Conservation (phyloP, 1,140 invertebrate genomes). For the Drosophila simulans region DNA sequence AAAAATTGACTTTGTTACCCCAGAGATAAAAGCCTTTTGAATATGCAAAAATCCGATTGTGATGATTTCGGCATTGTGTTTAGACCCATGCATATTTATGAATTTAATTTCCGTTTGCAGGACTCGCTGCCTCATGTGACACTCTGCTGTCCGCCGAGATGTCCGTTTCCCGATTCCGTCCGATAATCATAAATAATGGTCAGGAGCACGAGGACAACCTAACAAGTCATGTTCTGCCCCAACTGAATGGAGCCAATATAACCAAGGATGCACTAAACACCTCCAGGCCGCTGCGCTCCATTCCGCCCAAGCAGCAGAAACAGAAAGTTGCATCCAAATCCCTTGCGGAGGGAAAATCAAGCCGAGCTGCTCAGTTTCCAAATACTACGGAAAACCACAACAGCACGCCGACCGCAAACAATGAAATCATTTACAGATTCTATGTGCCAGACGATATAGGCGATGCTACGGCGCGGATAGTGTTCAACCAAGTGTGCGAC, state of each 20-base stretch:
- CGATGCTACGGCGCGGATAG: constrained; percentile 64
- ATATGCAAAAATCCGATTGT: constrained; percentile 10
- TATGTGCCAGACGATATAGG: constrained; percentile 80
- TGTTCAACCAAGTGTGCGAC: constrained; percentile 60
- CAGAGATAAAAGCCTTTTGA: constrained; percentile 5
- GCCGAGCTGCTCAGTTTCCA: constrained; percentile 15
- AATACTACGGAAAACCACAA: constrained; percentile 28
- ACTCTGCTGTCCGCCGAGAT: constrained; percentile 77
- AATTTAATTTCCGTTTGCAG: constrained; percentile 60
- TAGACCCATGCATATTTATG: neutral
- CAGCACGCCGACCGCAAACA: constrained; percentile 50
- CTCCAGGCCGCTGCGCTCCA: constrained; percentile 28
- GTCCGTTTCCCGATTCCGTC: constrained; percentile 68
- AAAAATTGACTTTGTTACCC: neutral
- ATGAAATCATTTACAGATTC: constrained; percentile 84
- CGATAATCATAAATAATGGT: constrained; percentile 71
- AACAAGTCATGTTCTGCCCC: constrained; percentile 34
- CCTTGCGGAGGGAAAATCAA: constrained; percentile 5
- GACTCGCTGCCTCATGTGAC: constrained; percentile 85
- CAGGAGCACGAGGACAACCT: constrained; percentile 66
- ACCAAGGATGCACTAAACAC: constrained; percentile 1
- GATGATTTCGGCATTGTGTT: constrained; percentile 3
- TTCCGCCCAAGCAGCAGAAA: constrained; percentile 33
- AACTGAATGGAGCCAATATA: constrained; percentile 8
- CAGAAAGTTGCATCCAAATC: constrained; percentile 7